Evolutionary conservation across 1,140 invertebrate genomes (phyloP).

Genomic region (Sycobia sp.): DNA sequence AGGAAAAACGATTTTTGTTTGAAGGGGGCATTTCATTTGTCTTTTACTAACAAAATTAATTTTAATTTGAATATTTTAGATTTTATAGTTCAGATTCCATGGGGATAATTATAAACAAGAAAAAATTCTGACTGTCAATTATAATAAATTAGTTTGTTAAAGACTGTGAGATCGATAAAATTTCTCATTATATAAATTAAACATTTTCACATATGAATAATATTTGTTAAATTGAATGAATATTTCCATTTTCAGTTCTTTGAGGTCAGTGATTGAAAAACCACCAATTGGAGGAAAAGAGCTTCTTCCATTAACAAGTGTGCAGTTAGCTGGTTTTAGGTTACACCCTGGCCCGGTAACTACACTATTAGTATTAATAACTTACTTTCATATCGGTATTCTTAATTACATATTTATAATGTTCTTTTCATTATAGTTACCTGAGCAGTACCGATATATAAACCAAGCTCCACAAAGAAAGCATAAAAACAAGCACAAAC

Average conservation of each 20-base stretch:
- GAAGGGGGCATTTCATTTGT: too few relatives aligned
- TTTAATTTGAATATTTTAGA: too few relatives aligned
- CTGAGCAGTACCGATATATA: constrained; percentile 93
- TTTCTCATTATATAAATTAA: too few relatives aligned
- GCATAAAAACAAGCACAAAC: constrained; percentile 94
- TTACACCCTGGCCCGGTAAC: constrained; percentile 93
- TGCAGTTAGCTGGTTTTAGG: constrained; percentile 91
- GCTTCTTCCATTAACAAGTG: constrained; percentile 82
- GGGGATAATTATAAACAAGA: too few relatives aligned
- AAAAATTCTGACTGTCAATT: too few relatives aligned
- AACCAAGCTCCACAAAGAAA: constrained; percentile 90
- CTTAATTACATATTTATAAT: constrained; percentile 3
- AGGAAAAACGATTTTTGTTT: too few relatives aligned
- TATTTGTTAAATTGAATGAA: background rate
- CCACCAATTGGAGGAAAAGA: constrained; percentile 96
- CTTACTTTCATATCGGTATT: background rate
- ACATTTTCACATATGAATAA: background rate
- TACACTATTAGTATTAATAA: constrained; percentile 35
- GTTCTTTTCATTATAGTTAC: constrained; percentile 70
- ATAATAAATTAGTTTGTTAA: too few relatives aligned
- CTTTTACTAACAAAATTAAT: too few relatives aligned
- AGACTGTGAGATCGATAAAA: too few relatives aligned
- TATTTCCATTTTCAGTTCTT: constrained; percentile 69
- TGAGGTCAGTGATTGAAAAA: constrained; percentile 95
- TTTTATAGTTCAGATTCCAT: too few relatives aligned